phyloP scores from a whole-genome alignment of 1,140 invertebrate genomes.

The Temnothorax curvispinosus region DNA sequence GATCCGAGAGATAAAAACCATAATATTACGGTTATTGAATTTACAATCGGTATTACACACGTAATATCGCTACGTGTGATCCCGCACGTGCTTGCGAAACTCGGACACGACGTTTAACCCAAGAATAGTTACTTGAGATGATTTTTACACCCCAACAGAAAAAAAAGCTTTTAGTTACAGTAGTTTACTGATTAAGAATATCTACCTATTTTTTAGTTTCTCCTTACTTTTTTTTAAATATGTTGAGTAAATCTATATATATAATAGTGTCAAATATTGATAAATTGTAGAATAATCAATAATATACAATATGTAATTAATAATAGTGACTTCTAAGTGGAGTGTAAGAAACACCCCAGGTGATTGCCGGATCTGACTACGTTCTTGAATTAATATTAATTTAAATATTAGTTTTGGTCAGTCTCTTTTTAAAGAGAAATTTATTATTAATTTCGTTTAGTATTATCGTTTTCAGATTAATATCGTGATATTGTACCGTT shows the following conservation, averaged over 20 bases:
- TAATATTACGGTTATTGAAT: constrained; percentile 20
- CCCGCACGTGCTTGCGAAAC: neutral
- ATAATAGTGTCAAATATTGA: neutral
- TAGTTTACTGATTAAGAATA: neutral
- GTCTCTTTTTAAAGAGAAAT: neutral
- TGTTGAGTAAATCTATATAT: neutral
- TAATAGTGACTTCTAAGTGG: neutral
- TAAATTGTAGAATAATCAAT: neutral
- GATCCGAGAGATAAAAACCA: constrained; percentile 11
- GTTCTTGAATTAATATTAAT: neutral
- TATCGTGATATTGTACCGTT: too few relatives aligned
- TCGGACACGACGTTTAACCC: neutral
- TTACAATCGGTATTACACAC: neutral
- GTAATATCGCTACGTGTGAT: neutral
- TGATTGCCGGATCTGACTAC: neutral
- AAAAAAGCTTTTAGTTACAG: neutral
- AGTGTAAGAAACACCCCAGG: neutral
- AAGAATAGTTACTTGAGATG: neutral
- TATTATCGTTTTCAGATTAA: too few relatives aligned
- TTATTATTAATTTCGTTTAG: too few relatives aligned
- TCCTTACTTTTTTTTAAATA: neutral
- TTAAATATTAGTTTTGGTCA: neutral
- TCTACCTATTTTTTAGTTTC: neutral
- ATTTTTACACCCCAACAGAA: neutral
- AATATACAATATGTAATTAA: neutral